phyloP scores from a whole-genome alignment of 2,888 invertebrate genomes.

The Himalopsyche tibetana region DNA sequence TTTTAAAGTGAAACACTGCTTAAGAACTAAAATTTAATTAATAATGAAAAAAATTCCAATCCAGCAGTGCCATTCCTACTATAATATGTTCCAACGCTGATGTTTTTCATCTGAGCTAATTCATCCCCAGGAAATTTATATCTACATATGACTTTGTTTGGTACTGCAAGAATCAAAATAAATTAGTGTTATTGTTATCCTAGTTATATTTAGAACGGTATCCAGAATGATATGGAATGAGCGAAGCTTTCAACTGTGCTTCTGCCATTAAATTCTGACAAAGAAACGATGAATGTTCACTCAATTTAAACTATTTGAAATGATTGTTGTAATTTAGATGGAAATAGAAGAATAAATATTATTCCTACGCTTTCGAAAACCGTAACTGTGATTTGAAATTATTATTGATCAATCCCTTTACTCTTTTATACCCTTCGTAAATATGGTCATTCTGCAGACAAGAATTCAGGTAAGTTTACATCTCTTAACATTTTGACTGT shows the following conservation, averaged over 20 bases:
- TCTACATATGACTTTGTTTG: background rate
- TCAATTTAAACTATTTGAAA: conserved; percentile 31
- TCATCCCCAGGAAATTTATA: background rate
- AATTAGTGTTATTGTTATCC: background rate
- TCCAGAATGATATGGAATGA: background rate
- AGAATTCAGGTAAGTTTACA: no score
- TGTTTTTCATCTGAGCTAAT: background rate
- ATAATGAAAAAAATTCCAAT: background rate
- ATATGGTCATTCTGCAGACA: no score
- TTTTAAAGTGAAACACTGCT: background rate
- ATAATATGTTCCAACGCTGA: background rate
- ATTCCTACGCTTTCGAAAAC: conserved; percentile 26
- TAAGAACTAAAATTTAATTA: background rate
- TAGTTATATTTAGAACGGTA: conserved; percentile 26
- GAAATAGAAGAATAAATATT: conserved; percentile 27
- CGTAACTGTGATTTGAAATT: background rate
- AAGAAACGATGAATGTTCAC: conserved; percentile 5
- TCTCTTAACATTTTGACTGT: no score
- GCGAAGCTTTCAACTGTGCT: background rate
- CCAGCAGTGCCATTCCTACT: conserved; percentile 3
- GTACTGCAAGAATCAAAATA: conserved; percentile 1
- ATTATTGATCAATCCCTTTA: background rate
- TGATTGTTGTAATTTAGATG: conserved; percentile 29
- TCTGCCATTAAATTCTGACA: conserved; percentile 1
- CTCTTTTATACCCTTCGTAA: no score